Evolutionary conservation across 2,113 vertebrate genomes (phyloP).

Genomic region (Psittacula cyanocephala): DNA sequence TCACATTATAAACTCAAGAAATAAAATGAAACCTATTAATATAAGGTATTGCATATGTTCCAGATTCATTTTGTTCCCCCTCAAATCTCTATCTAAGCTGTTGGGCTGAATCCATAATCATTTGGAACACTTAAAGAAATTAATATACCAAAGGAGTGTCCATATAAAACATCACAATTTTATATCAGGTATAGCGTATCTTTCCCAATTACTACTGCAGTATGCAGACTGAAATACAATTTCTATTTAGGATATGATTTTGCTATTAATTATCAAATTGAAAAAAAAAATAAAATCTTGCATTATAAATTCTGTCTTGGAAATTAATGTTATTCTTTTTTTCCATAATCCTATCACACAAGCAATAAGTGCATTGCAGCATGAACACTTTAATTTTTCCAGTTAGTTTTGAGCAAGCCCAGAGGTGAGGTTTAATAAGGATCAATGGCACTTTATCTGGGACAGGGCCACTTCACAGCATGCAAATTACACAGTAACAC

Average conservation of each 20-base stretch:
- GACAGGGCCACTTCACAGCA: conserved; percentile 94
- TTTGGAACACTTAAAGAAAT: conserved; percentile 69
- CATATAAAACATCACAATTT: conserved; percentile 62
- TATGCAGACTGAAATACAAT: conserved; percentile 75
- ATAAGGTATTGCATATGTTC: conserved; percentile 6
- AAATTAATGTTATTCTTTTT: conserved; percentile 88
- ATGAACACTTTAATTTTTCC: conserved; percentile 98
- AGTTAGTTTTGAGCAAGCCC: conserved; percentile 93
- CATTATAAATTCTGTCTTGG: conserved; percentile 82
- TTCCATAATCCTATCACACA: conserved; percentile 86
- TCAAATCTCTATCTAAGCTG: conserved; percentile 58
- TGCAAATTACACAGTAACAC: conserved; percentile 99
- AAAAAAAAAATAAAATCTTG: conserved; percentile 78
- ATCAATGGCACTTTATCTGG: conserved; percentile 99
- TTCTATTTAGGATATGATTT: conserved; percentile 78
- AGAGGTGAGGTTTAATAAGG: conserved; percentile 99
- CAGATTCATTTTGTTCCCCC: neutral
- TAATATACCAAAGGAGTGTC: conserved; percentile 70
- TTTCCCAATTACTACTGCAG: conserved; percentile 75
- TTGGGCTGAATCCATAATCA: conserved; percentile 60
- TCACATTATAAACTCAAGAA: conserved; percentile 55
- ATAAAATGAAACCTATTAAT: conserved; percentile 59
- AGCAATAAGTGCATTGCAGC: conserved; percentile 90
- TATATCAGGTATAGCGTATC: conserved; percentile 75
- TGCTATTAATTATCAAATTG: conserved; percentile 80